phyloP scores from a whole-genome alignment of 2,888 invertebrate genomes.

The Leucania comma region DNA sequence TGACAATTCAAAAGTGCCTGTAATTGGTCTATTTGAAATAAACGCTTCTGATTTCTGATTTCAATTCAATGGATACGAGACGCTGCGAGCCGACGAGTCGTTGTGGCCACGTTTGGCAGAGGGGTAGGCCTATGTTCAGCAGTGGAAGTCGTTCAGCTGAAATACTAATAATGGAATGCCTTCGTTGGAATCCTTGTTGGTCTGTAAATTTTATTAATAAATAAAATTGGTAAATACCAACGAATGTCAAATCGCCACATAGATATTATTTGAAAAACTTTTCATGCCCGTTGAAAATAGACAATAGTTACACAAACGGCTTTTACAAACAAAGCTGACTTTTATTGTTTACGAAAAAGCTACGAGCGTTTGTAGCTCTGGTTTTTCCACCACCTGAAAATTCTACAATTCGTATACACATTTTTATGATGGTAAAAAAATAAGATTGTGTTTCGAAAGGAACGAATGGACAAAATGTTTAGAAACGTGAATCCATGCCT shows the following conservation, averaged over 20 bases:
- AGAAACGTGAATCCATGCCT: not conserved
- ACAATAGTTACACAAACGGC: conserved; percentile 19
- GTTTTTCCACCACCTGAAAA: conserved; percentile 12
- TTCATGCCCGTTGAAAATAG: not conserved
- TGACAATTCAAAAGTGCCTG: no score
- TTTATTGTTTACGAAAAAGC: conserved; percentile 22
- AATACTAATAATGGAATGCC: no score
- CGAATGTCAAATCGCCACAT: not conserved
- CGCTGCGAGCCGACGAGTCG: no score
- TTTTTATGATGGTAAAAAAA: conserved; percentile 24
- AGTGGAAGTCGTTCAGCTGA: no score
- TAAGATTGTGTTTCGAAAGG: not conserved
- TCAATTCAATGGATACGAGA: no score
- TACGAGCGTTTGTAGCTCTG: not conserved
- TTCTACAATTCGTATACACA: conserved; percentile 9
- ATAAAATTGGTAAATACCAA: no score
- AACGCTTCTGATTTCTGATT: no score
- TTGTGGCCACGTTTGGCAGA: no score
- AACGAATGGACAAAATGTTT: not conserved
- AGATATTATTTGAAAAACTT: not conserved
- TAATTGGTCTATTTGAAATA: no score
- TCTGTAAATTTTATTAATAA: not conserved
- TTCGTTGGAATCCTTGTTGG: not conserved
- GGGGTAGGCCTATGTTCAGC: no score
- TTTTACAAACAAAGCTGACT: conserved; percentile 13